Conservation (phyloP, 2,797 vertebrate genomes). For the Arvicola amphibius region DNA sequence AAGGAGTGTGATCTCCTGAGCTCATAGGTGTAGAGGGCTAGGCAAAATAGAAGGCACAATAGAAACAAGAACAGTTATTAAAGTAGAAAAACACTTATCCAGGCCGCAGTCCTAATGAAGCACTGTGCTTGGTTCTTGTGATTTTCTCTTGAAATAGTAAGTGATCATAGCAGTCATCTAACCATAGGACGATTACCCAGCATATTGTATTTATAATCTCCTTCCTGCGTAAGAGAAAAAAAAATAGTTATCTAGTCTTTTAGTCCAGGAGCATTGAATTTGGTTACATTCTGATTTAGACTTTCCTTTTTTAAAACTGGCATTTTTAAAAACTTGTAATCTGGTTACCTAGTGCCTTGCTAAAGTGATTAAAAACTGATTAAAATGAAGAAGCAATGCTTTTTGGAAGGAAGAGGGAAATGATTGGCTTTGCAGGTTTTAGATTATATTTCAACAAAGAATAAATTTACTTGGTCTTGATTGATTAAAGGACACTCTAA, state of each 20-base stretch:
- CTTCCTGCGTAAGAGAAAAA: neutral
- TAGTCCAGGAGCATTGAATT: conserved; percentile 60
- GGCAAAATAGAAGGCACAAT: neutral
- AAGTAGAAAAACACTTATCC: conserved; percentile 40
- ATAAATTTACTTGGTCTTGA: conserved; percentile 69
- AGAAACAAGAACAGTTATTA: conserved; percentile 41
- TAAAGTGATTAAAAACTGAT: conserved; percentile 79
- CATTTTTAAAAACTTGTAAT: conserved; percentile 55
- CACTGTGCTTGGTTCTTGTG: conserved; percentile 24
- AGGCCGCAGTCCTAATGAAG: conserved; percentile 15
- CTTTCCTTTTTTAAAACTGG: conserved; percentile 63
- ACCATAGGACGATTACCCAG: neutral
- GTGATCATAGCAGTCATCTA: conserved; percentile 5
- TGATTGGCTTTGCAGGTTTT: conserved; percentile 72
- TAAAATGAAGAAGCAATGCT: conserved; percentile 60
- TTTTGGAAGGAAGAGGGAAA: conserved; percentile 66
- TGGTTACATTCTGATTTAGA: conserved; percentile 63
- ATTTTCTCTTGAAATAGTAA: conserved; percentile 47
- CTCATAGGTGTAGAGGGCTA: neutral
- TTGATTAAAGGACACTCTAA: conserved; percentile 67
- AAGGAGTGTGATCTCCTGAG: neutral
- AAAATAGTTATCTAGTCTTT: conserved; percentile 16
- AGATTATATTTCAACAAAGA: conserved; percentile 67
- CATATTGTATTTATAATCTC: conserved; percentile 40
- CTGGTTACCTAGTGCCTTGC: conserved; percentile 71